Base-by-base conservation (phyloP, 2,888 invertebrate species). In the Parnassius smintheus region DNA sequence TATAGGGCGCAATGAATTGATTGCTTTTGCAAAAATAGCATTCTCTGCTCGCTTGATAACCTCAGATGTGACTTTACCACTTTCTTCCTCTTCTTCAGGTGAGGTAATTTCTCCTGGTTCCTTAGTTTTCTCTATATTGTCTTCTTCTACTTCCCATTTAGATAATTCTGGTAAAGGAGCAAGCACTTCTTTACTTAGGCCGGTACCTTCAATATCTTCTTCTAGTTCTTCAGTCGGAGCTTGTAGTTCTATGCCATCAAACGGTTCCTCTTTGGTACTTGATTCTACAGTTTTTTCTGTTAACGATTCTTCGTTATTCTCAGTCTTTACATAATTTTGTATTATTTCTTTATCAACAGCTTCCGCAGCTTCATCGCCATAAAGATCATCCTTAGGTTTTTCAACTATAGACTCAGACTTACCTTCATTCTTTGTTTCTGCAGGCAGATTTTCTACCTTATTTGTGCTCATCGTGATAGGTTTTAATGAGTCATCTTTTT, bases 11-110 rank as follows among this genome's bases (percentile, higher is more conserved):
- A 96, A 94, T 0, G 96, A 96, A 75, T 95, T 96, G 52, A 96
- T 96, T 0, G 96, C 96, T 83, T 98, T 97, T 51, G 97, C 96
- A 81, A 98, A 96, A 72, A 98, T 96, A 0, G 96, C 97, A 81
- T 98, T 97, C 88, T 98, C 98, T 1, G 98, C 98, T 70, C 97
- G 93, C 78, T 98, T 97, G 57, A 98, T 90, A 4, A 98, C 97
- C 83, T 97, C 97, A 22, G 95, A 96, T 1, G 97, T 97, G 1
- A 95, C 94, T 86, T 96, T 96, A 61, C 93, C 93, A 9, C 92
- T 87, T 71, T 93, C 93, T 70, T 93, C 93, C 80, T 91, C 82
- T 76, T 87, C 86, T 56, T 90, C 88, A 0, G 88, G 91, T 46
- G 87, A 86, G 13, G 87, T 82, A 35, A 92, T 86, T 73, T 92